Evolutionary conservation across 2,888 invertebrate genomes (phyloP), one percentile per base, ranked within the genome.

Genomic region (Hofmannophila pseudospretella): DNA sequence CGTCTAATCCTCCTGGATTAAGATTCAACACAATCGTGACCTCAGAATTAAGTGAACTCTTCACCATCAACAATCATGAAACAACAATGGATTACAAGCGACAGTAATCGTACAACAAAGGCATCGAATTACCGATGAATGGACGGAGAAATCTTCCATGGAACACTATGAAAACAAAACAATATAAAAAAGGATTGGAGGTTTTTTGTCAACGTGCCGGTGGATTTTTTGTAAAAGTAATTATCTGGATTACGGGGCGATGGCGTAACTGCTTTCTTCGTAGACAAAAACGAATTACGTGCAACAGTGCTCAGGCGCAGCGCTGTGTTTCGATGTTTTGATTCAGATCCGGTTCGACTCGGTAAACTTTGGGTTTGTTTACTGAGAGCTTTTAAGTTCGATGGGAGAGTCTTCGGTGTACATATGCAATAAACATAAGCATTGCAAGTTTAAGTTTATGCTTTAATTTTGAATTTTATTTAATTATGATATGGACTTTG

Each of bases 201-300:
- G 10, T 8, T 25, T 35, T 16, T 33, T 30, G 14, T n/a, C 12
- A 7, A 12, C 3, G 10, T 11, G 7, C n/a, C n/a, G n/a, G 23
- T 16, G 9, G 36, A 32, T 27, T 58, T 53, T 40, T 52, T 50
- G 49, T 52, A 54, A 57, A 57, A 57, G 52, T 51, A 48, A 55
- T 57, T 57, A 53, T 48, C 34, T 39, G 44, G 45, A 52, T 58
- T 54, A 57, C 41, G 42, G 32, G 13, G 4, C 25, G 23, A 16
- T 51, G 38, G 29, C 45, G 60, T 59, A 59, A 59, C 51, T 32
- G 36, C 38, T 41, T 41, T 41, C 40, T 34, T 41, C 32, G 34
- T 26, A 9, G 39, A 32, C 34, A 39, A 39, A 35, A 39, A 39
- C 20, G 16, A n/a, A 33, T 42, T 47, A 44, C 41, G 42, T 37